phyloP scores from a whole-genome alignment of 1,140 invertebrate species.

The Sycobia sp. region DNA sequence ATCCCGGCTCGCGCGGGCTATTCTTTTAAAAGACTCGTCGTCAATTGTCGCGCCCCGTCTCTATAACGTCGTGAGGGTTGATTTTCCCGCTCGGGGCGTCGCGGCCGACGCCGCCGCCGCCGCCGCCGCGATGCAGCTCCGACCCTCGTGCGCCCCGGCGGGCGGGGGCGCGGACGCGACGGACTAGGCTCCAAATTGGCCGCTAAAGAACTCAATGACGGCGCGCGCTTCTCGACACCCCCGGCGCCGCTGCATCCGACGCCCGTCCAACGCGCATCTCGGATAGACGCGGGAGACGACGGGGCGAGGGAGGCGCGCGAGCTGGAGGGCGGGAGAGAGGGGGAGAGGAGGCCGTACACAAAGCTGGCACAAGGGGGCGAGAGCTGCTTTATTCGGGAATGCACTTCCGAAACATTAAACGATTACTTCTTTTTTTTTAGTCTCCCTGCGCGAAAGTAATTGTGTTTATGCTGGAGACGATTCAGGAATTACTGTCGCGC shows the following conservation, averaged over 20 bases:
- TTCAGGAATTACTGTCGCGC: neutral
- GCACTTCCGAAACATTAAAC: slow-evolving; percentile 37
- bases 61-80: slow-evolving; percentile 26
- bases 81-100: slow-evolving; percentile 37
- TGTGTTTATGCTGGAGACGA: slow-evolving; percentile 22
- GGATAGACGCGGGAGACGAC: neutral
- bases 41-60: slow-evolving; percentile 51
- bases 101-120: too few relatives aligned
- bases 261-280: neutral
- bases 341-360: too few relatives aligned
- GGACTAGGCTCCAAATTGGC: slow-evolving; percentile 24
- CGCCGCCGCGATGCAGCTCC: slow-evolving; percentile 10
- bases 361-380: neutral
- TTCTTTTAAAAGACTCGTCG: slow-evolving; percentile 50
- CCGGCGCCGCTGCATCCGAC: neutral
- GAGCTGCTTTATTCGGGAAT: slow-evolving; percentile 22
- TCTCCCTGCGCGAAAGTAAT: slow-evolving; percentile 21
- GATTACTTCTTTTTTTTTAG: slow-evolving; percentile 36
- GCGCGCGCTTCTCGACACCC: neutral
- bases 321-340: too few relatives aligned
- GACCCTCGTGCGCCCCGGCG: slow-evolving; percentile 13
- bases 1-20: slow-evolving; percentile 52
- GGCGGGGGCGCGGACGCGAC: slow-evolving; percentile 9
- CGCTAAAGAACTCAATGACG: slow-evolving; percentile 30
- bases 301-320: too few relatives aligned